Conservation (phyloP, 2,797 vertebrate genomes). For the Jordanella pulchra region DNA sequence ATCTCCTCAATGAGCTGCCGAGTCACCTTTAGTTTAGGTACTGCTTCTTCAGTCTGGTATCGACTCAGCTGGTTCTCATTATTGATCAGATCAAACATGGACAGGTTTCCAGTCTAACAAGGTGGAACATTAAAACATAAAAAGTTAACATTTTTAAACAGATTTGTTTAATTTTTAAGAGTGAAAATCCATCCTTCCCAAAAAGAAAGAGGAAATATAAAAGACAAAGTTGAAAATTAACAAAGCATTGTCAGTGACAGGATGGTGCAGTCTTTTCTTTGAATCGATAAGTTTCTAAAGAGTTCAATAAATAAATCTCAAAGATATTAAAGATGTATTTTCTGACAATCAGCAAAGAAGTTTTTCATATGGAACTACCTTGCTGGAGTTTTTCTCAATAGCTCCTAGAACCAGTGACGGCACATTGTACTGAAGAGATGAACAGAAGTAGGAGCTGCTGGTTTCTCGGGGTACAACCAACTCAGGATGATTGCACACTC, state of each 20-base stretch:
- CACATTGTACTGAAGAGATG: constrained; percentile 81
- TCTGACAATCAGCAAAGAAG: neutral
- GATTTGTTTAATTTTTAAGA: neutral
- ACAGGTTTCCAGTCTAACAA: constrained; percentile 82
- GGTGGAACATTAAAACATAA: neutral
- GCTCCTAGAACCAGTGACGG: constrained; percentile 86
- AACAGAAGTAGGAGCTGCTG: constrained; percentile 80
- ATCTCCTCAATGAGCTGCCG: constrained; percentile 91
- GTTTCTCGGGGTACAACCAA: constrained; percentile 85
- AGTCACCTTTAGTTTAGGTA: constrained; percentile 87
- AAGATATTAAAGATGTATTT: neutral
- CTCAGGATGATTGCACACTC: constrained; percentile 93
- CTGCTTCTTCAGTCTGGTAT: constrained; percentile 83
- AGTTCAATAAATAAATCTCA: neutral
- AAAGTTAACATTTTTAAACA: neutral
- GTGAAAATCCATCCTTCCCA: neutral
- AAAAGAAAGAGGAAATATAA: neutral
- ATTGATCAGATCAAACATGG: constrained; percentile 87
- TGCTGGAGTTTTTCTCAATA: constrained; percentile 80
- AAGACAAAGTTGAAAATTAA: neutral
- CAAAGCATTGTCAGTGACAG: neutral
- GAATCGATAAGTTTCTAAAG: no score
- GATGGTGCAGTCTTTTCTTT: neutral
- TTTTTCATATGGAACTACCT: constrained; percentile 67
- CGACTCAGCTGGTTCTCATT: constrained; percentile 86